Evolutionary conservation across 2,113 vertebrate genomes (phyloP).

Genomic region (Labrus mixtus): DNA sequence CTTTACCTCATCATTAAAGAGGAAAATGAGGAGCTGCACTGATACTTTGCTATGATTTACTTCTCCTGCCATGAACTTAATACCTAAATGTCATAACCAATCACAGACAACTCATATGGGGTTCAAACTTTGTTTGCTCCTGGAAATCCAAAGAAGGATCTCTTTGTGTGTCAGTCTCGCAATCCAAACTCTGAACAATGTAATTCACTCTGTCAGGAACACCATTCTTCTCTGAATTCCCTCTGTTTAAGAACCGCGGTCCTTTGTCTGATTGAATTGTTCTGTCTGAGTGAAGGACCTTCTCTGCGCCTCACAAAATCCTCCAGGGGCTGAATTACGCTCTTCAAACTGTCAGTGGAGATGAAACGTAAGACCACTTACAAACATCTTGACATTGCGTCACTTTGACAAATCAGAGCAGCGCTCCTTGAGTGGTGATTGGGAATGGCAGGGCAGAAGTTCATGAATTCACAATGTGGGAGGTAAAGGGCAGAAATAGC

Average conservation of each 20-base stretch:
- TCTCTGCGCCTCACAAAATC: conserved; percentile 41
- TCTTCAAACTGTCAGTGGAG: conserved; percentile 60
- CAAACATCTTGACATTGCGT: conserved; percentile 69
- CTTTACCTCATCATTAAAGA: conserved; percentile 1
- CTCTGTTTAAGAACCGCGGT: conserved; percentile 10
- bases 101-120: conserved; percentile 36
- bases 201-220: conserved; percentile 47
- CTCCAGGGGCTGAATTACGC: conserved; percentile 50
- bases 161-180: conserved; percentile 12
- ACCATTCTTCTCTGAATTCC: conserved; percentile 8
- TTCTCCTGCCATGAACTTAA: conserved; percentile 16
- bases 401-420: conserved; percentile 66
- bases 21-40: conserved; percentile 20
- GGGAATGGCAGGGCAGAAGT: conserved; percentile 64
- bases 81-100: conserved; percentile 51
- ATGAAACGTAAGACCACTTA: conserved; percentile 62
- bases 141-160: conserved; percentile 17
- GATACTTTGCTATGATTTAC: conserved; percentile 29
- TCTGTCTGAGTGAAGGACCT: conserved; percentile 43
- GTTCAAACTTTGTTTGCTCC: conserved; percentile 36
- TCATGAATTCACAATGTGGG: conserved; percentile 70
- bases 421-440: conserved; percentile 59
- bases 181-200: conserved; percentile 29
- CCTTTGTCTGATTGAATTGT: conserved; percentile 54
- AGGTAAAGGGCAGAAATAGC: conserved; percentile 34